These are phyloP conservation scores for Sphaerodactylus townsendi DNA, from an alignment of 2,113 vertebrate genomes.

Conservation along the genomic window DNA sequence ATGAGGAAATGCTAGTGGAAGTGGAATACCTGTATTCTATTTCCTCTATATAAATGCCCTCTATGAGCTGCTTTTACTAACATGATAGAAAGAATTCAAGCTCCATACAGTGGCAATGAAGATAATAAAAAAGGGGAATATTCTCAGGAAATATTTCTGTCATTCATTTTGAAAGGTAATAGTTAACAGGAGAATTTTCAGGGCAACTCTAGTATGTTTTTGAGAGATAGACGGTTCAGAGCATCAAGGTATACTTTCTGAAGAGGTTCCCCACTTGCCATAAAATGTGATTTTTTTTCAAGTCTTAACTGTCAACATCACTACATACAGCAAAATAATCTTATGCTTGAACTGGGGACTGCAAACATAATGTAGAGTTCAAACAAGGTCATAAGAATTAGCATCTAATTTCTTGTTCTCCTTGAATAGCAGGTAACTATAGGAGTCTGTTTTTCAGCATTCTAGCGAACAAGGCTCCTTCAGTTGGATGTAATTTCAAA, in stretches of 20 bases:
- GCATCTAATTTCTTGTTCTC: not conserved
- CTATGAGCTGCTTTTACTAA: too few relatives aligned
- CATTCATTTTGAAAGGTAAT: too few relatives aligned
- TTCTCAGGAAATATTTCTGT: not conserved
- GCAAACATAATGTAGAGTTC: not conserved
- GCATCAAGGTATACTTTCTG: not conserved
- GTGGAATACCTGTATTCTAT: too few relatives aligned
- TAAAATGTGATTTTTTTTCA: not conserved
- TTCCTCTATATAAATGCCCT: too few relatives aligned
- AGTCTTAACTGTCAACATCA: not conserved
- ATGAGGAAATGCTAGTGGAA: too few relatives aligned
- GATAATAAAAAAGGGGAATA: not conserved
- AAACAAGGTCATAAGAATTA: not conserved
- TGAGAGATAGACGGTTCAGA: not conserved
- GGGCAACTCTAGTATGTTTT: too few relatives aligned
- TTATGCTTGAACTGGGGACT: not conserved
- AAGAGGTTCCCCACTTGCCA: not conserved
- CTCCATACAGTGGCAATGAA: too few relatives aligned
- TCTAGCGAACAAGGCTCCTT: not conserved
- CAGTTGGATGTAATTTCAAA: conserved; percentile 3
- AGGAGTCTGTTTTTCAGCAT: not conserved
- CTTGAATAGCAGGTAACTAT: not conserved
- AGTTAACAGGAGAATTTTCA: too few relatives aligned
- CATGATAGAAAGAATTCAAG: too few relatives aligned
- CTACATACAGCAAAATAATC: not conserved